A percentile compares a stretch with the other conserved stretches of the same genome.
phyloP scores from a whole-genome alignment of 2,888 invertebrate species.

The Caradrina clavipalpis region DNA sequence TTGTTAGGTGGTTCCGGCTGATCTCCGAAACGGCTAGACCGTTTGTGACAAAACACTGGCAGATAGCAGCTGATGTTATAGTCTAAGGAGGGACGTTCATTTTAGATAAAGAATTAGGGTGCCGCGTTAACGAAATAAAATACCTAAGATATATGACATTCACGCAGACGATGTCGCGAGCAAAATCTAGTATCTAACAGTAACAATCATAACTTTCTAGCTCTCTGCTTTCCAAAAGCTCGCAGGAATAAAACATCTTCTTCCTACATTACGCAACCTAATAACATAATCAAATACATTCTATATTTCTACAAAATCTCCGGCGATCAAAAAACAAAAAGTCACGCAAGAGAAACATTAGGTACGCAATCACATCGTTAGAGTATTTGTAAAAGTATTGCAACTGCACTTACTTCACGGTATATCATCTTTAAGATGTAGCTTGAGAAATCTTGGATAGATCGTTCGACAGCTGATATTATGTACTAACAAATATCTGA shows the following conservation, averaged over 20 bases:
- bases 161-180: no score
- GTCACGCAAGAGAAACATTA: constrained; percentile 63
- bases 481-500: neutral
- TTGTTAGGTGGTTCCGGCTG: no score
- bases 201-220: no score
- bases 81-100: no score
- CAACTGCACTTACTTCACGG: constrained; percentile 48
- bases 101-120: no score
- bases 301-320: constrained; percentile 26
- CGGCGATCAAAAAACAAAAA: constrained; percentile 39
- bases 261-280: constrained; percentile 6
- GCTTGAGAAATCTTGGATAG: constrained; percentile 25
- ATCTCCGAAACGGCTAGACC: no score
- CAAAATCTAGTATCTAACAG: no score
- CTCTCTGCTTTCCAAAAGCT: neutral
- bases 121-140: no score
- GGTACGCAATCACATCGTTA: constrained; percentile 52
- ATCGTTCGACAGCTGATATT: constrained; percentile 18
- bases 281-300: constrained; percentile 31
- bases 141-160: no score
- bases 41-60: no score
- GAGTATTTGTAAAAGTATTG: constrained; percentile 50
- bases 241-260: neutral
- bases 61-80: no score
- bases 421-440: constrained; percentile 29